phyloP scores from a whole-genome alignment of 2,113 vertebrate species.

The Thalassarche chlororhynchos region DNA sequence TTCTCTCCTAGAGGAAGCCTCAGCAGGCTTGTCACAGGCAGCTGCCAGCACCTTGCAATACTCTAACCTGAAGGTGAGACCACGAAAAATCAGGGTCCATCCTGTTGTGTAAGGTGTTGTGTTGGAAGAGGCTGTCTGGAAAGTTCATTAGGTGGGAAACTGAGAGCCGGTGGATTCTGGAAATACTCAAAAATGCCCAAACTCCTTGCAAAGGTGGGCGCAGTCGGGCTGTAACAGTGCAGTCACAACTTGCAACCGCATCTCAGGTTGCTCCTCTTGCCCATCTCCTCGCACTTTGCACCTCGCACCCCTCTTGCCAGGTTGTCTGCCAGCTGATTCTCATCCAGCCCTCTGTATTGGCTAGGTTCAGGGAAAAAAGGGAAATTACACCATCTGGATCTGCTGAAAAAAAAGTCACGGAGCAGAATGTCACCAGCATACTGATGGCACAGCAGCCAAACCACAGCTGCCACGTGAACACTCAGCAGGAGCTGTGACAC shows the following conservation, averaged over 20 bases:
- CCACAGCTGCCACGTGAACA: background rate
- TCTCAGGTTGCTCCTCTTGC: background rate
- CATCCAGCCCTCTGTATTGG: background rate
- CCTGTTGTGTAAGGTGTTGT: background rate
- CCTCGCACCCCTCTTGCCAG: background rate
- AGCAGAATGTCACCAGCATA: constrained; percentile 2
- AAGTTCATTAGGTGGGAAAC: background rate
- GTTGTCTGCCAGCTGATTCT: background rate
- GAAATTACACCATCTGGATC: constrained; percentile 9
- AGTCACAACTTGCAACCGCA: background rate
- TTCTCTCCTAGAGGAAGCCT: background rate
- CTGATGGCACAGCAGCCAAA: background rate
- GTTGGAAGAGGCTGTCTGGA: background rate
- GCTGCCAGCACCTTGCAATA: background rate
- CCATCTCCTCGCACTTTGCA: background rate
- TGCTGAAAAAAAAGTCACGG: background rate
- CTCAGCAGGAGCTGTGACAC: background rate
- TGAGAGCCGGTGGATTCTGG: background rate
- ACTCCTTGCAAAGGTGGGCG: background rate
- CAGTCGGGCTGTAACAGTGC: background rate
- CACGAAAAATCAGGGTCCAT: background rate
- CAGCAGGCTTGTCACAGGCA: background rate
- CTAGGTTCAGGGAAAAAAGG: background rate
- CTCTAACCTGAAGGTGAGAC: background rate
- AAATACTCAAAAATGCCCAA: background rate